Evolutionary conservation across 2,113 vertebrate genomes (phyloP).

Genomic region (Lanius collurio): DNA sequence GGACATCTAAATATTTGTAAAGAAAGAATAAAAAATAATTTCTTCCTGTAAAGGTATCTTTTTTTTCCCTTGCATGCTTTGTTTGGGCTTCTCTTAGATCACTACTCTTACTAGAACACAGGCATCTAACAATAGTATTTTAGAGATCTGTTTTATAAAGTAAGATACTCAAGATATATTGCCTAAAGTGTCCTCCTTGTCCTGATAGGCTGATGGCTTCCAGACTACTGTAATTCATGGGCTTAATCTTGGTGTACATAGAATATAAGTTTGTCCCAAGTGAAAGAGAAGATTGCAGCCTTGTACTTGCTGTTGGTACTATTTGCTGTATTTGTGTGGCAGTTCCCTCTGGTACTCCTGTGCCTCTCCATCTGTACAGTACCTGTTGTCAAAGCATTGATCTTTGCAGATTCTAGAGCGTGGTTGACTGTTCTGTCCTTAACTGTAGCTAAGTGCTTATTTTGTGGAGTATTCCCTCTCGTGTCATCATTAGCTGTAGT

Average conservation of each 20-base stretch:
- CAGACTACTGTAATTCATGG: background rate
- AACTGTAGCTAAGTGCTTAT: background rate
- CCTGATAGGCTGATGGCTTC: background rate
- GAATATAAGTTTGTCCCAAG: background rate
- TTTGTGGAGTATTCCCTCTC: background rate
- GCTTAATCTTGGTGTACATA: background rate
- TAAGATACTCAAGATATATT: background rate
- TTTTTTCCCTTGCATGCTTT: background rate
- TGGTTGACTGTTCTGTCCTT: background rate
- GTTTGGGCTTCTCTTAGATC: background rate
- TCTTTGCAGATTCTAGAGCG: background rate
- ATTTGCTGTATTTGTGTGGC: background rate
- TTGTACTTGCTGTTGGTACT: background rate
- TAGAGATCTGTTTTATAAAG: background rate
- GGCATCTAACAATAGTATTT: background rate
- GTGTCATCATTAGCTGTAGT: background rate
- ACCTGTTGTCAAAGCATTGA: background rate
- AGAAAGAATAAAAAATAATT: background rate
- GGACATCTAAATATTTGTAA: background rate
- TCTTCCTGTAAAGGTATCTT: background rate
- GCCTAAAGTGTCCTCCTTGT: background rate
- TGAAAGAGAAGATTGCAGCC: background rate
- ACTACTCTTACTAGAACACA: background rate
- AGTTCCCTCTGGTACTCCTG: background rate
- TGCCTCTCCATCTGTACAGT: background rate